Evolutionary conservation across 2,797 vertebrate species (phyloP).

Genomic region (Molossus alvarezi): DNA sequence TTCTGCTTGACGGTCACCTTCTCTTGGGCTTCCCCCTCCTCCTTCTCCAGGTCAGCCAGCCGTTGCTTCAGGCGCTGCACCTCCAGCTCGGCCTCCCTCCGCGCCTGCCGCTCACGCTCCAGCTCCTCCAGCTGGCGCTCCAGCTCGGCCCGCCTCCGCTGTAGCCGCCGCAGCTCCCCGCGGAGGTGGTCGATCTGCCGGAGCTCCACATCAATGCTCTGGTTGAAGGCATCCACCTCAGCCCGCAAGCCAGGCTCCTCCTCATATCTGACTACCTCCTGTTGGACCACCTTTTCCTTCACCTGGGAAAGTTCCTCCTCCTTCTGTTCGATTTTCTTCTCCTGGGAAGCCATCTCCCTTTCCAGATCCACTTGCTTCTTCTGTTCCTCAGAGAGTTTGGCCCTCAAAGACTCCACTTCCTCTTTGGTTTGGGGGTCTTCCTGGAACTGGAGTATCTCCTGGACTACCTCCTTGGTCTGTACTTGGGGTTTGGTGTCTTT

Average conservation of each 20-base stretch:
- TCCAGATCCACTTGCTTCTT: constrained; percentile 96
- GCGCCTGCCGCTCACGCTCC: constrained; percentile 95
- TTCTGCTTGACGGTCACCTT: constrained; percentile 98
- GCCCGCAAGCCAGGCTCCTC: constrained; percentile 94
- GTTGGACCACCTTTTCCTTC: constrained; percentile 95
- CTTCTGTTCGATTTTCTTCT: constrained; percentile 94
- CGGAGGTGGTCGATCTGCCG: constrained; percentile 94
- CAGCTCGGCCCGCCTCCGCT: constrained; percentile 92
- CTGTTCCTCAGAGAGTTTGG: constrained; percentile 95
- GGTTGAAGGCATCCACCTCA: constrained; percentile 92
- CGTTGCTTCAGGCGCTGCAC: constrained; percentile 95
- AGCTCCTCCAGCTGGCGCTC: constrained; percentile 97
- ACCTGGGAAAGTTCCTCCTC: constrained; percentile 96
- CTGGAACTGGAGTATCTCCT: constrained; percentile 96
- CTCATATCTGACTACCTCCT: constrained; percentile 97
- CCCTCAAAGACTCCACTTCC: constrained; percentile 95
- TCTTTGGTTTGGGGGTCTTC: constrained; percentile 97
- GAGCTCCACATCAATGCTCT: constrained; percentile 95
- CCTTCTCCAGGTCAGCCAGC: constrained; percentile 92
- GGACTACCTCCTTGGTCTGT: constrained; percentile 96
- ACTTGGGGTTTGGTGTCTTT: constrained; percentile 96
- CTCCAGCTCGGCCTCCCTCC: constrained; percentile 96
- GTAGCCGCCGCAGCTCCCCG: constrained; percentile 93
- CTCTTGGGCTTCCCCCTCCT: constrained; percentile 94
- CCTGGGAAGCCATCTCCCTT: constrained; percentile 91